A percentile compares a stretch with the other conserved stretches of the same genome.
Evolutionary conservation across 2,888 invertebrate species (phyloP).

Genomic region (Hedya salicella): DNA sequence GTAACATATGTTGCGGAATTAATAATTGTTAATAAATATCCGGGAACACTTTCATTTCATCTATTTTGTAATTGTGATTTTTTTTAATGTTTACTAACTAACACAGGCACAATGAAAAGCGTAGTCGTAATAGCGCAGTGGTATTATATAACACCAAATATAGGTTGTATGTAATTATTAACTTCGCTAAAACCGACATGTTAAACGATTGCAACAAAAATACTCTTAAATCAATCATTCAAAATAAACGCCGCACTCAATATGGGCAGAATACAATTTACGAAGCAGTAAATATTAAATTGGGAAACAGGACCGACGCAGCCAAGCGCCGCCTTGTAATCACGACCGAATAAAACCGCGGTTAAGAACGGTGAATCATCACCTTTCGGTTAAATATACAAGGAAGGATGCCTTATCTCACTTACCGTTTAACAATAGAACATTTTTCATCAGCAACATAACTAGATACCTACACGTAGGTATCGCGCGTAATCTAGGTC

Average conservation of each 20-base stretch:
- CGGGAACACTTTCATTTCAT: no score
- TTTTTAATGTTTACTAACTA: no score
- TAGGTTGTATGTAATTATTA: not conserved
- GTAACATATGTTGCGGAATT: no score
- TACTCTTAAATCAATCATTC: constrained; percentile 19
- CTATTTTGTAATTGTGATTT: no score
- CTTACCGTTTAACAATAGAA: constrained; percentile 69
- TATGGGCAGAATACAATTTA: constrained; percentile 71
- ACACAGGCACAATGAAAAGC: no score
- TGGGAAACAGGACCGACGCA: constrained; percentile 65
- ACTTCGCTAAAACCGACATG: not conserved
- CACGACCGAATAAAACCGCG: constrained; percentile 58
- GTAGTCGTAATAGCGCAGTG: no score
- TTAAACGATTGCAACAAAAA: constrained; percentile 1
- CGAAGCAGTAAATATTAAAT: constrained; percentile 78
- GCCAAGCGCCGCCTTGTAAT: constrained; percentile 60
- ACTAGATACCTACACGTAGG: constrained; percentile 64
- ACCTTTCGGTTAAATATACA: constrained; percentile 70
- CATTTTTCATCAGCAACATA: constrained; percentile 70
- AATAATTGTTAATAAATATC: no score
- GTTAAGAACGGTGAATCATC: constrained; percentile 70
- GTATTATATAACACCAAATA: no score
- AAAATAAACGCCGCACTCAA: constrained; percentile 48
- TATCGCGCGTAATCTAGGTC: constrained; percentile 59
- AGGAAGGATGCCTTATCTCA: constrained; percentile 69